Evolutionary conservation across 2,113 vertebrate genomes (phyloP).

Genomic region (Nothoprocta pentlandii): DNA sequence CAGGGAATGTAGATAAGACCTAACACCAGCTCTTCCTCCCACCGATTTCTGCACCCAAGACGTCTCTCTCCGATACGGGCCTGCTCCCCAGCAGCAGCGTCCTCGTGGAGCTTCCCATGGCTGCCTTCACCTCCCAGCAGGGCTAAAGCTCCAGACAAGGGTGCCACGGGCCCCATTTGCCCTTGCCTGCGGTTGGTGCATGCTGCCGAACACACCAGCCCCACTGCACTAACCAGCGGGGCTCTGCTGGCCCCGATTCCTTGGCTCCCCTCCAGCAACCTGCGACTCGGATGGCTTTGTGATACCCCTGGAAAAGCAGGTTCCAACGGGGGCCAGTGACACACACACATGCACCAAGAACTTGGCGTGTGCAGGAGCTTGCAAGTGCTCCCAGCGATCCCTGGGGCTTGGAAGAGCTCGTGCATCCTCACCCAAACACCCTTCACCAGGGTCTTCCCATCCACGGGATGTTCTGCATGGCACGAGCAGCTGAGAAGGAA

Average conservation of each 20-base stretch:
- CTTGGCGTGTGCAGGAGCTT: fast-evolving
- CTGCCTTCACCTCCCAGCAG: fast-evolving
- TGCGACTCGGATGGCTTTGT: fast-evolving
- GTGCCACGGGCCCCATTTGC: no score
- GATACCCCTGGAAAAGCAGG: not conserved
- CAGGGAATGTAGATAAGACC: not conserved
- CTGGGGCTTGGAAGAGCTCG: not conserved
- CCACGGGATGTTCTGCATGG: fast-evolving
- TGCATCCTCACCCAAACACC: not conserved
- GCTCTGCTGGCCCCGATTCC: not conserved
- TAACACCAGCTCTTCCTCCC: not conserved
- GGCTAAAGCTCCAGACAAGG: fast-evolving
- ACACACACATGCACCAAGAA: fast-evolving
- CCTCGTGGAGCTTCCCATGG: no score
- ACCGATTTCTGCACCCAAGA: not conserved
- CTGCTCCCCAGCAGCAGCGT: no score
- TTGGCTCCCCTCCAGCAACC: not conserved
- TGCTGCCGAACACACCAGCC: fast-evolving
- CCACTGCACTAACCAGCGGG: not conserved
- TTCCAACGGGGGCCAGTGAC: not conserved
- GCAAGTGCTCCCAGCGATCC: not conserved
- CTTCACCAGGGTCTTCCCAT: fast-evolving
- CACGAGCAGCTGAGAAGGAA: not conserved
- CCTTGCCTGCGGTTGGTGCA: fast-evolving
- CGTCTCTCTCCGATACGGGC: fast-evolving